These are phyloP conservation scores for Sylvicola fuscatus DNA, from an alignment of 2,888 invertebrate species.

Conservation along the genomic window DNA sequence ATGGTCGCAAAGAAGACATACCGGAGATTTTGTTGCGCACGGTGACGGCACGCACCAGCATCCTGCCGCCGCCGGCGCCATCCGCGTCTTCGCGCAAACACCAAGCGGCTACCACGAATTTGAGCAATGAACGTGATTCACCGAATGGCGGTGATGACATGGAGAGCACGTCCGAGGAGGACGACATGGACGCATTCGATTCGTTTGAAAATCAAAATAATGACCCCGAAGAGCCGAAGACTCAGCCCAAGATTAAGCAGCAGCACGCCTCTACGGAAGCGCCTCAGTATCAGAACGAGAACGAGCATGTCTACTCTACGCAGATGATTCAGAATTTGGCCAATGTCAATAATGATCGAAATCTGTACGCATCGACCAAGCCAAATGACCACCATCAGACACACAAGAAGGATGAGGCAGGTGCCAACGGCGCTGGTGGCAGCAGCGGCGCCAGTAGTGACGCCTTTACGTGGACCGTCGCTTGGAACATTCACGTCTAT, in stretches of 20 bases:
- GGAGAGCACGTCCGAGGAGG: not conserved
- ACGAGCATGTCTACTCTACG: constrained; percentile 30
- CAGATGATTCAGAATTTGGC: constrained; percentile 36
- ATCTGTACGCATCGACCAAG: constrained; percentile 8
- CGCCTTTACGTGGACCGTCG: constrained; percentile 48
- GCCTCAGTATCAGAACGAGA: constrained; percentile 25
- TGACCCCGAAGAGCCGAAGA: constrained; percentile 12
- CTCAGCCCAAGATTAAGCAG: constrained; percentile 13
- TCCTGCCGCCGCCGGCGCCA: not conserved
- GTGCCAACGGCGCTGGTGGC: not conserved
- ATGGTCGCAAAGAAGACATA: constrained; percentile 63
- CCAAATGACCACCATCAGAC: constrained; percentile 2
- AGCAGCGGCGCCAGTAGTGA: constrained; percentile 5
- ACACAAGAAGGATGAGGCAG: not conserved
- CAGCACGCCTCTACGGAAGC: constrained; percentile 22
- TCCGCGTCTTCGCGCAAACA: not conserved
- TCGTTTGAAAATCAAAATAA: constrained; percentile 1
- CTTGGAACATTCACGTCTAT: constrained; percentile 85
- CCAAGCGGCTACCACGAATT: not conserved
- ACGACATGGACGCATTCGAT: not conserved
- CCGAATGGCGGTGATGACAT: no score
- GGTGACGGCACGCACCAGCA: constrained; percentile 33
- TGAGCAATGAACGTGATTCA: no score
- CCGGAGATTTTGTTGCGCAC: constrained; percentile 53
- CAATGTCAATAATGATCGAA: constrained; percentile 32